Base-by-base conservation (phyloP, 2,797 vertebrate species). In the Gymnothorax javanicus region DNA sequence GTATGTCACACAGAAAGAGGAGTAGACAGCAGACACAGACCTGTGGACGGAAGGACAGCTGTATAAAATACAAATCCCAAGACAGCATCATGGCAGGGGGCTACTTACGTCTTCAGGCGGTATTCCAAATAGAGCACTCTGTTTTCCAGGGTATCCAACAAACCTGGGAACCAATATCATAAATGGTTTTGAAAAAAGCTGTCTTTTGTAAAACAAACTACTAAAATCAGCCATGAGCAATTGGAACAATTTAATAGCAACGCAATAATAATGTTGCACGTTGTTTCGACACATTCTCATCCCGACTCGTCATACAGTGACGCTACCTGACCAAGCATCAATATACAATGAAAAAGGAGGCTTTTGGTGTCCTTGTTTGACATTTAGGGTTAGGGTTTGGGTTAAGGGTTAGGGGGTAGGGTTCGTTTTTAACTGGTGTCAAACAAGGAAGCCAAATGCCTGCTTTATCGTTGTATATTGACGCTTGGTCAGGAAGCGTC, bases 91-190 rank as follows among this genome's bases (percentile, higher is more conserved):
- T 54, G 13, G 17, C 64, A 52, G 60, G 67, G 62, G 71, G n/a
- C 84, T 84, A 89, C 91, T 89, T 64, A 93, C 93, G 85, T 94
- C 91, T 86, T 93, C 90, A 0, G 33, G 93, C 57, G 15, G 6
- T 67, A 93, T 60, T 62, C 93, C 93, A 43, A 92, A 87, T 67
- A 93, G 85, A 54, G 88, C 91, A 25, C 52, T 33, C 71, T 91
- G 85, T 82, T 90, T 90, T 62, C 93, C 90, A 0, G 94, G 93
- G 71, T 89, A 92, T n/a, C 94, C 58, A 0, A 93, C 82, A 81
- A 94, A 95, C 87, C 93, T 94, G 73, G 62, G 17, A 33, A 56
- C 52, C 57, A 88, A 67, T 60, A 15, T 23, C 75, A 79, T 20
- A 52, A 79, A 52, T 7, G 23, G 17, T 52, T 79, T 15, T 52